Conservation (phyloP, 37 sponge, comb jelly and placozoan genomes). For the Hormiphora californensis region DNA sequence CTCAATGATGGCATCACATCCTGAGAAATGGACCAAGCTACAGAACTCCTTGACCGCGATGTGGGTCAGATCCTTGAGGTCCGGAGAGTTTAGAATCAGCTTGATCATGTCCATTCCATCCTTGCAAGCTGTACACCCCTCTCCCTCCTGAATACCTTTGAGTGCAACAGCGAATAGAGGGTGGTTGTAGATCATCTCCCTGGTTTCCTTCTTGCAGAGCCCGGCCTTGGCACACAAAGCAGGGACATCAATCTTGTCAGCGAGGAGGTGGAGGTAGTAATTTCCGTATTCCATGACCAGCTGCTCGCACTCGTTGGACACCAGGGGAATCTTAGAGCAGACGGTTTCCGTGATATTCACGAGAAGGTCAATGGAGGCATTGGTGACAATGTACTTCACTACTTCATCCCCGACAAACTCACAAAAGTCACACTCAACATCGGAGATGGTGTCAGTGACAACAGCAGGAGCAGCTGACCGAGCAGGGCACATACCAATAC, state of each 20-base stretch:
- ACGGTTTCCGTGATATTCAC: not conserved
- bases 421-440: conserved; percentile 9
- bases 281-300: conserved; percentile 31
- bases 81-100: not conserved
- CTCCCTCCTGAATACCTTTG: not conserved
- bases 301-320: not conserved
- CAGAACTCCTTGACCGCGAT: conserved; percentile 34
- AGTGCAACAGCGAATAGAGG: not conserved
- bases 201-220: not conserved
- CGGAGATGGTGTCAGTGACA: too few relatives aligned
- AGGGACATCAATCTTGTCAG: not conserved
- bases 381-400: not conserved
- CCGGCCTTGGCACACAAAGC: not conserved
- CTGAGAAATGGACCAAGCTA: not conserved
- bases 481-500: not conserved
- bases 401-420: conserved; percentile 39
- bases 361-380: not conserved
- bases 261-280: not conserved
- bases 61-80: conserved; percentile 13
- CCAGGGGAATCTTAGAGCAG: not conserved
- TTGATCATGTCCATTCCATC: conserved; percentile 1
- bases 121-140: conserved; percentile 19
- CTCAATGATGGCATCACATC: not conserved
- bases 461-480: not conserved
- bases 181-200: not conserved